These are phyloP conservation scores for Ispidina lecontei DNA, from an alignment of 2,797 vertebrate genomes.

Conservation along the genomic window DNA sequence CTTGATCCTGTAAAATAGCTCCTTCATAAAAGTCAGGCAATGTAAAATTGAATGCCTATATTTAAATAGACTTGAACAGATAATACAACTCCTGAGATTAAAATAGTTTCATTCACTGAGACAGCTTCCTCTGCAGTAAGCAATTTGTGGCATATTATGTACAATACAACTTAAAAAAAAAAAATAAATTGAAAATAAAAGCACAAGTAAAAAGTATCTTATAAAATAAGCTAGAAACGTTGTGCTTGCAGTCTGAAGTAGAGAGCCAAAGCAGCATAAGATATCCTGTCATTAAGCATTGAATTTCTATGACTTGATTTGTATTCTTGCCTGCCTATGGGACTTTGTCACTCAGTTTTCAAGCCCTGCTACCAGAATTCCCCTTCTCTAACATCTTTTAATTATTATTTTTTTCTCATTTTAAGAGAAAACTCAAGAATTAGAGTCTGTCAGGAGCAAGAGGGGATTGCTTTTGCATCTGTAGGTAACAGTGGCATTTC, in stretches of 20 bases:
- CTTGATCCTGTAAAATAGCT: conserved; percentile 67
- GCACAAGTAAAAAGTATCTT: conserved; percentile 61
- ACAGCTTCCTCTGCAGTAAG: conserved; percentile 69
- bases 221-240: conserved; percentile 48
- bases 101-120: conserved; percentile 75
- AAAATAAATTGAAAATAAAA: conserved; percentile 62
- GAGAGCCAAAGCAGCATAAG: conserved; percentile 54
- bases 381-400: neutral
- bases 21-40: conserved; percentile 73
- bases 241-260: conserved; percentile 37
- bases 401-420: neutral
- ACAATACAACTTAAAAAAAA: conserved; percentile 66
- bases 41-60: conserved; percentile 73
- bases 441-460: conserved; percentile 4
- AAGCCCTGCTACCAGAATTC: conserved; percentile 51
- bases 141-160: conserved; percentile 78
- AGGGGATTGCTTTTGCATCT: conserved; percentile 64
- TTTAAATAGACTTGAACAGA: conserved; percentile 80
- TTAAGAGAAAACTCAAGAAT: conserved; percentile 57
- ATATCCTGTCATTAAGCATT: conserved; percentile 56
- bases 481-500: conserved; percentile 8
- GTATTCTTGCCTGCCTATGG: neutral
- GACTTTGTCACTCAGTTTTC: conserved; percentile 41
- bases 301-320: conserved; percentile 35
- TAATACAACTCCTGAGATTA: conserved; percentile 78